Evolutionary conservation across 1,140 invertebrate genomes (phyloP), one percentile per base, ranked within the genome.

Genomic region (Drosophila ironensis): DNA sequence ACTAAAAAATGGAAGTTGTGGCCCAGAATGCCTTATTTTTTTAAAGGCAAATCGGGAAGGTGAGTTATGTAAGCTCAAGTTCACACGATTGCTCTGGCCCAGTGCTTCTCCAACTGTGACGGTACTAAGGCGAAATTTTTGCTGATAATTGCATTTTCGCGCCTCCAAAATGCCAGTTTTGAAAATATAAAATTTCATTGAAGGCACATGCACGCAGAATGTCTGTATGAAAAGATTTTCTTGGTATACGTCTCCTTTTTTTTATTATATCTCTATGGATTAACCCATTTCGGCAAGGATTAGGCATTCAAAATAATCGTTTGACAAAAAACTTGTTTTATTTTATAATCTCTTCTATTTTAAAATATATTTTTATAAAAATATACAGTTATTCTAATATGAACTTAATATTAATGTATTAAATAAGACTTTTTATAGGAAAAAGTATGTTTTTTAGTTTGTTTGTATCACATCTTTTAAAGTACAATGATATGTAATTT

Each of bases 121-220:
- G n/a, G n/a, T n/a, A n/a, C n/a, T n/a, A n/a, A n/a, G n/a, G 14
- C 19, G 5, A 19, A 8, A 28, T 47, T 69, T 66, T 30, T 48
- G 76, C 76, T 82, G 57, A 82, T 40, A 37, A 42, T 25, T 46
- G 77, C 77, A 54, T n/a, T 44, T 66, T 59, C 7, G n/a, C 8
- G 4, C 8, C 16, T n/a, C 11, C 17, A 14, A 9, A 22, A 3
- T 0, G 30, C 11, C 22, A 17, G 37, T 9, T 37, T 14, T 14
- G 12, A 8, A 46, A 12, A 16, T n/a, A n/a, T 44, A n/a, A 16
- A 33, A 25, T 45, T 63, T 61, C 59, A 63, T 61, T 63, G 14
- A 48, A 63, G 57, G 7, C 17, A 35, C n/a, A 20, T 35, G 27
- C 11, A 44, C 16, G n/a, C 8, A 42, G 2, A 25, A 14, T 33